phyloP scores from a whole-genome alignment of 2,888 invertebrate species.

The Zootermopsis nevadensis region DNA sequence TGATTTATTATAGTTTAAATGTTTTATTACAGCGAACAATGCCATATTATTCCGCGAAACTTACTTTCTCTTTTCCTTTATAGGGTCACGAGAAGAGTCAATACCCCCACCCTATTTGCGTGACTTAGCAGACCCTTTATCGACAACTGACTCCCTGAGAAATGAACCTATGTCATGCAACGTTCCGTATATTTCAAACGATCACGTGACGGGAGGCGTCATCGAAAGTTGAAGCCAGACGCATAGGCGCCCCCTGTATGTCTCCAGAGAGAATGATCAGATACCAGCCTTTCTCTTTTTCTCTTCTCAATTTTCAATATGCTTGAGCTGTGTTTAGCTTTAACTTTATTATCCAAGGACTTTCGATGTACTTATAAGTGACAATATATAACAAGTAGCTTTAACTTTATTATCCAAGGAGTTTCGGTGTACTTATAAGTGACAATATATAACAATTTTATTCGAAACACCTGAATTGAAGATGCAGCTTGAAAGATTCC shows the following conservation, averaged over 20 bases:
- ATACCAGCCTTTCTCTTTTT: background rate
- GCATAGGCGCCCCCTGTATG: background rate
- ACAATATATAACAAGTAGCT: too few relatives aligned
- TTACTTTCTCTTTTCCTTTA: background rate
- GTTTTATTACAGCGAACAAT: background rate
- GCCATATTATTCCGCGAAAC: background rate
- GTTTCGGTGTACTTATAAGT: too few relatives aligned
- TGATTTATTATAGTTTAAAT: background rate
- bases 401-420: too few relatives aligned
- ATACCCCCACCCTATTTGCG: background rate
- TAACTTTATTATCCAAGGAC: too few relatives aligned
- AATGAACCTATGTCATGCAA: background rate
- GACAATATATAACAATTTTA: too few relatives aligned
- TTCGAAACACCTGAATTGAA: too few relatives aligned
- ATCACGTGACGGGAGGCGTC: slow-evolving; percentile 35
- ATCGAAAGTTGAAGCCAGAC: slow-evolving; percentile 28
- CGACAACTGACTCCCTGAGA: background rate
- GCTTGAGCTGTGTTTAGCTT: too few relatives aligned
- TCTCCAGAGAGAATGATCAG: background rate
- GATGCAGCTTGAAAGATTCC: too few relatives aligned
- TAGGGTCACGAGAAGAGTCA: background rate
- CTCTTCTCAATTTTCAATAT: too few relatives aligned
- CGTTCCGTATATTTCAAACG: background rate
- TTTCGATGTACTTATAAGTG: too few relatives aligned
- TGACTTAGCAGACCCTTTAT: background rate